A percentile compares a stretch with the other conserved stretches of the same genome.
Conservation (phyloP, 2,888 invertebrate genomes). For the Chrysolina americana region DNA sequence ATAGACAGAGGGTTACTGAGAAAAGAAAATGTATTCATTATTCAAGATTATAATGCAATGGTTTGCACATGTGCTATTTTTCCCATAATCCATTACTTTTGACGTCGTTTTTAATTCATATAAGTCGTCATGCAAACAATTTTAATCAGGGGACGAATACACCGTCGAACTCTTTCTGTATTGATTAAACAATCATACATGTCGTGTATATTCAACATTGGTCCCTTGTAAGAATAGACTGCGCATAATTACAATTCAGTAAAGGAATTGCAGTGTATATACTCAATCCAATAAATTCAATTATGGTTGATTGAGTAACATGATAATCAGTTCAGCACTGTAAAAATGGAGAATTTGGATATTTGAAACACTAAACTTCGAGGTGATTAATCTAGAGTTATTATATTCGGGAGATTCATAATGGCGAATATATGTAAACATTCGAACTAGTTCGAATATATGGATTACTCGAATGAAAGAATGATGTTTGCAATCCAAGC, state of each 20-base stretch:
- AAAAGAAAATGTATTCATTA: conserved; percentile 1
- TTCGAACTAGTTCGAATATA: too few species aligned
- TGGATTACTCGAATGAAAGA: too few species aligned
- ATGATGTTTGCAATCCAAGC: too few species aligned
- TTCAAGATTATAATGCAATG: conserved; percentile 32
- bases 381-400: too few species aligned
- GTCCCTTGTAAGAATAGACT: conserved; percentile 26
- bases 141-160: conserved; percentile 53
- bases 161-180: conserved; percentile 35
- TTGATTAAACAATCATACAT: conserved; percentile 48
- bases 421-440: too few species aligned
- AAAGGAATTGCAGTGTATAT: conserved; percentile 26
- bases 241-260: conserved; percentile 29
- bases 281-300: conserved; percentile 12
- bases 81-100: conserved; percentile 60
- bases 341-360: neutral
- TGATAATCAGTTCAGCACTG: conserved; percentile 5
- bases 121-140: conserved; percentile 57
- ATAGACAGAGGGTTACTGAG: neutral
- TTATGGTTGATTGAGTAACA: conserved; percentile 21
- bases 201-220: conserved; percentile 34
- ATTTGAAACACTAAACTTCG: neutral
- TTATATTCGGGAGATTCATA: too few species aligned
- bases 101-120: conserved; percentile 58
- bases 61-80: conserved; percentile 58